Conservation (phyloP, 1,140 invertebrate species). For the Caenorhabditis latens region DNA sequence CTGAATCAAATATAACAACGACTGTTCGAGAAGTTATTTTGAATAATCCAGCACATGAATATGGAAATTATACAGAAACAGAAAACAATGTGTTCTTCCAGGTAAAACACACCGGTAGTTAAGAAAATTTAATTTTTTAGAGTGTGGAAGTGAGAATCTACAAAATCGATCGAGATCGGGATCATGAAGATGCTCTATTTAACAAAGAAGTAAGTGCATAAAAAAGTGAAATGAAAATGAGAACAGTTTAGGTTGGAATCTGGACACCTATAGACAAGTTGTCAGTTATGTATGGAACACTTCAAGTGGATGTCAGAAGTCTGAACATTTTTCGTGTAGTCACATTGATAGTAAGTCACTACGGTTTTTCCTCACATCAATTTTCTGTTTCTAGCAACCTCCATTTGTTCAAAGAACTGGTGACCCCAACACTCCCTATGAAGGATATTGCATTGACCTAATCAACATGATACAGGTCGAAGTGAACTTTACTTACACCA, state of each 20-base stretch:
- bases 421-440: slow-evolving; percentile 64
- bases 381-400: slow-evolving; percentile 71
- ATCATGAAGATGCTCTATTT: slow-evolving; percentile 69
- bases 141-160: slow-evolving; percentile 67
- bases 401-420: slow-evolving; percentile 71
- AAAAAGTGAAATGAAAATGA: not conserved
- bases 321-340: slow-evolving; percentile 73
- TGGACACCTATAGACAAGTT: slow-evolving; percentile 71
- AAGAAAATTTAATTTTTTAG: slow-evolving; percentile 62
- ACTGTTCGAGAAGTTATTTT: slow-evolving; percentile 56
- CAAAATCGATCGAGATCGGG: slow-evolving; percentile 69
- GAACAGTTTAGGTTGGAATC: slow-evolving; percentile 71
- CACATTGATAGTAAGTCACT: slow-evolving; percentile 71
- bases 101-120: slow-evolving; percentile 24
- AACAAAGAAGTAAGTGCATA: slow-evolving; percentile 67
- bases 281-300: slow-evolving; percentile 68
- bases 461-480: slow-evolving; percentile 67
- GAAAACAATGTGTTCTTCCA: slow-evolving; percentile 70
- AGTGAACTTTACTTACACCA: slow-evolving; percentile 73
- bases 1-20: slow-evolving; percentile 49
- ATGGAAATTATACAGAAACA: slow-evolving; percentile 69
- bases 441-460: slow-evolving; percentile 75
- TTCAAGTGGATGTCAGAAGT: slow-evolving; percentile 70
- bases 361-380: not conserved
- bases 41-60: slow-evolving; percentile 65